Percentiles rank a stretch among this genome's conserved stretches.
phyloP scores from a whole-genome alignment of 2,113 vertebrate genomes.

The Zonotrichia leucophrys region DNA sequence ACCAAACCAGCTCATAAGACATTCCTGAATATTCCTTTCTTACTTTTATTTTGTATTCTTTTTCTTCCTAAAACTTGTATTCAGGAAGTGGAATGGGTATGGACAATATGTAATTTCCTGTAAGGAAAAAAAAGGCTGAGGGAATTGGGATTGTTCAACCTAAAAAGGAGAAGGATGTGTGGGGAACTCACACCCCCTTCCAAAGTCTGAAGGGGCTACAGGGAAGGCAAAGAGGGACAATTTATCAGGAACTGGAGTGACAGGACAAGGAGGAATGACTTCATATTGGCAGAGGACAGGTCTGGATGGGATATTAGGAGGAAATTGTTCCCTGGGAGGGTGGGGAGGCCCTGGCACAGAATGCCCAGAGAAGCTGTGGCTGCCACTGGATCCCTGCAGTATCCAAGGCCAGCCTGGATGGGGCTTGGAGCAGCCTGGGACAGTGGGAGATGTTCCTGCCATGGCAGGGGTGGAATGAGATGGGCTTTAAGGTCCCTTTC shows the following conservation, averaged over 20 bases:
- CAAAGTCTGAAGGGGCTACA: not conserved
- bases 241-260: not conserved
- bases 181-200: not conserved
- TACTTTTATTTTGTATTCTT: not conserved
- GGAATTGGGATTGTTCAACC: not conserved
- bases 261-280: not conserved
- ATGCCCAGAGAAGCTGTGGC: too few relatives aligned
- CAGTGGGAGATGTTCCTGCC: too few relatives aligned
- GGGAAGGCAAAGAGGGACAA: not conserved
- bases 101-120: not conserved
- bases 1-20: not conserved
- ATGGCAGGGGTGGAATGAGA: too few relatives aligned
- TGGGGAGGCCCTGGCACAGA: not conserved
- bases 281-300: not conserved
- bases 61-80: not conserved
- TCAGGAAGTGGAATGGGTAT: not conserved
- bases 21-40: not conserved
- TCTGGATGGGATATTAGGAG: rapidly evolving
- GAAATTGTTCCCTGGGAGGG: not conserved
- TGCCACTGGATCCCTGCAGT: too few relatives aligned
- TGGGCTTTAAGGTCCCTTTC: too few relatives aligned
- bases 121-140: not conserved
- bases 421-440: too few relatives aligned
- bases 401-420: too few relatives aligned
- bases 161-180: not conserved